Conservation (phyloP, 2,797 vertebrate genomes). For the Carcharodon carcharias region DNA sequence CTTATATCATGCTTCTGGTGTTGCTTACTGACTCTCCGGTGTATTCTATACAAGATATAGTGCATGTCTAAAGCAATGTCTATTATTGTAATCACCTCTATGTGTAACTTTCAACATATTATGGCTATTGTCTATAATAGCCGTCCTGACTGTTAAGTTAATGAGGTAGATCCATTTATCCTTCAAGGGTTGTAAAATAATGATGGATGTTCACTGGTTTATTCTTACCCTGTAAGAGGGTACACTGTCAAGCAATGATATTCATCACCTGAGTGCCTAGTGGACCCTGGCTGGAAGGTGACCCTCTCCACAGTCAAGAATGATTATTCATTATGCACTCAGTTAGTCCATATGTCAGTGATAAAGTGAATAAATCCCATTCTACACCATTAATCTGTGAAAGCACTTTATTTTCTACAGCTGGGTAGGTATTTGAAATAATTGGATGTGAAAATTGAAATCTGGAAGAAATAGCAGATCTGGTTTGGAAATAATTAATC, state of each 20-base stretch:
- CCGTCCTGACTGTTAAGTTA: not conserved
- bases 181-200: slow-evolving; percentile 1
- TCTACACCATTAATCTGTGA: slow-evolving; percentile 1
- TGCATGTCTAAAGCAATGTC: not conserved
- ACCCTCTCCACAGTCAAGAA: slow-evolving; percentile 29
- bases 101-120: not conserved
- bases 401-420: slow-evolving; percentile 23
- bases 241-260: not conserved
- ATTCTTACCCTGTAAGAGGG: slow-evolving; percentile 6
- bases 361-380: not conserved
- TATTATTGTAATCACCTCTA: not conserved
- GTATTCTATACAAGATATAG: not conserved
- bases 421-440: slow-evolving; percentile 20
- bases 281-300: slow-evolving; percentile 16
- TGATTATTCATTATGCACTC: not conserved
- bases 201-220: slow-evolving; percentile 18
- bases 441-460: slow-evolving; percentile 36
- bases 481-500: slow-evolving; percentile 22
- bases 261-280: slow-evolving; percentile 21
- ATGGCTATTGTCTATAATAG: not conserved
- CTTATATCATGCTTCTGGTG: too few relatives aligned
- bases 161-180: slow-evolving; percentile 14
- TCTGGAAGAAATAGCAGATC: slow-evolving; percentile 15
- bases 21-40: not conserved
- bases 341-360: slow-evolving; percentile 20